Evolutionary conservation across 2,113 vertebrate genomes (phyloP), one percentile per base, ranked within the genome.

Genomic region (Stigmatopora nigra): DNA sequence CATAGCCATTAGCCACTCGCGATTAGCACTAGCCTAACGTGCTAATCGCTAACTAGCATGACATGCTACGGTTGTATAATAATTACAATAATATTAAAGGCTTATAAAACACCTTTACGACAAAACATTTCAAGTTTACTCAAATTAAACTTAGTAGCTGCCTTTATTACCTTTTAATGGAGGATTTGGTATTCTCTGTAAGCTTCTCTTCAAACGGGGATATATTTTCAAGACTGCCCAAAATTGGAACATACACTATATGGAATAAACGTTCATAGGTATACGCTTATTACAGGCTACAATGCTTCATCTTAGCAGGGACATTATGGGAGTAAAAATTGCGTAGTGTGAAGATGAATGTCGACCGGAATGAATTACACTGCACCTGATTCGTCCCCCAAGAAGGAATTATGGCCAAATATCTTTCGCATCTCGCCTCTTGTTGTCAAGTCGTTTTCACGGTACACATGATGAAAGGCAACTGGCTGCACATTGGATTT

Each of bases 311-410:
- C 36, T 47, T 62, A 69, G 53, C 77, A 75, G 77, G 78, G 78
- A 82, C 68, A 79, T 65, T 68, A 77, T 77, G 64, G 68, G 67
- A 72, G 53, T 44, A 45, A 36, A 64, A 63, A 65, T 61, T 73
- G 65, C 75, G 71, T 78, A 76, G 38, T 7, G 13, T 74, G 72
- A 78, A 75, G 76, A 82, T 82, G 17, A 83, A 80, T 77, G 78
- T 80, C 74, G 78, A 70, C 73, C 70, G 38, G 15, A 62, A 70
- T 63, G 68, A 81, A 81, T 76, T 68, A 61, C 65, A 46, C 74
- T 48, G 20, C 46, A 9, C 45, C 15, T 13, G 61, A 63, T 63
- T 63, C 61, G 9, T 63, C 61, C 46, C 62, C 38, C 31, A 52
- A 64, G 62, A 48, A 31, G 48, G 20, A 49, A 76, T 48, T 48